Percentiles rank a stretch among this genome's conserved stretches.
Evolutionary conservation across 2,113 vertebrate species (phyloP).

Genomic region (Oncorhynchus tshawytscha): DNA sequence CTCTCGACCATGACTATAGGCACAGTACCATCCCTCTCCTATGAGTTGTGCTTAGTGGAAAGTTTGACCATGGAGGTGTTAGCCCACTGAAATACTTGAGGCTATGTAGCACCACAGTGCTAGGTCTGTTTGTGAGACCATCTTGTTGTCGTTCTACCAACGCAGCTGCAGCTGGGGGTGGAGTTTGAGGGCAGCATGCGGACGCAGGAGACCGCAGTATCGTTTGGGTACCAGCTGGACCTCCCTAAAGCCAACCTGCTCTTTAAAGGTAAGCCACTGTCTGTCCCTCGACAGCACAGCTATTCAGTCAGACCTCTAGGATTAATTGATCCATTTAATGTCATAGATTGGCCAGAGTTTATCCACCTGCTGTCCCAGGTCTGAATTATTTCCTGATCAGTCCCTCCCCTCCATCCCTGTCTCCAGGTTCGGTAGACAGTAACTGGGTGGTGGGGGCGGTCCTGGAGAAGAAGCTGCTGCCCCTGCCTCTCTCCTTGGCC

Average conservation of each 20-base stretch:
- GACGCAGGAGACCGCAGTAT: slow-evolving; percentile 86
- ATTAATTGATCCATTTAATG: background rate
- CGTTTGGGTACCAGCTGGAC: slow-evolving; percentile 88
- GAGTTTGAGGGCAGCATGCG: slow-evolving; percentile 87
- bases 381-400: background rate
- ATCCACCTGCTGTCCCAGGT: background rate
- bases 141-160: background rate
- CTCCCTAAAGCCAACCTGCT: slow-evolving; percentile 88
- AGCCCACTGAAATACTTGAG: background rate
- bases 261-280: slow-evolving; percentile 80
- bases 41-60: too few relatives aligned
- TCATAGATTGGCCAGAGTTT: background rate
- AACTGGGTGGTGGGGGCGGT: slow-evolving; percentile 89
- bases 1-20: too few relatives aligned
- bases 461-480: slow-evolving; percentile 88
- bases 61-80: background rate
- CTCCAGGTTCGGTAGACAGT: slow-evolving; percentile 82
- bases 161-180: slow-evolving; percentile 87
- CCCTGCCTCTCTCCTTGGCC: slow-evolving; percentile 84
- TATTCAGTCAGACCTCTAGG: background rate
- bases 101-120: background rate
- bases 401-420: background rate
- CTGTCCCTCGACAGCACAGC: background rate
- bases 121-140: background rate
- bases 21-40: too few relatives aligned